phyloP scores from a whole-genome alignment of 2,113 vertebrate species.

The Sinocyclocheilus grahami region DNA sequence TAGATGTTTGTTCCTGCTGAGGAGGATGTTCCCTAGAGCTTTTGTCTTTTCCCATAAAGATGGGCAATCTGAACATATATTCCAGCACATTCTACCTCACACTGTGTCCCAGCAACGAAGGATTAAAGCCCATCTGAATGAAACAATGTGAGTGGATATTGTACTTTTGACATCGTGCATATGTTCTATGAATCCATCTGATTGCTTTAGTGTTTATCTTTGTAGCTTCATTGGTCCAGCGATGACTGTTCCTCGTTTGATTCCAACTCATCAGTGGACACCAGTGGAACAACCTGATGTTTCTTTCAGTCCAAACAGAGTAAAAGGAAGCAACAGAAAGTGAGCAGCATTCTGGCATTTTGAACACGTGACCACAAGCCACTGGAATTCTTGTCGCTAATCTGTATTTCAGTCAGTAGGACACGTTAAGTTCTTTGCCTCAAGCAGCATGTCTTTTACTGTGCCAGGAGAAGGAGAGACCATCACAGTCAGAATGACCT shows the following conservation, averaged over 20 bases:
- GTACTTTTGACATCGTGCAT: background rate
- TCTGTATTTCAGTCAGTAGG: background rate
- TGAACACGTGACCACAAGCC: background rate
- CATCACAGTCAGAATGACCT: constrained; percentile 66
- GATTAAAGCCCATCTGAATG: constrained; percentile 60
- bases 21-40: constrained; percentile 83
- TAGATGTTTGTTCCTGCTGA: constrained; percentile 71
- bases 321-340: constrained; percentile 31
- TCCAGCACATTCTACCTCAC: constrained; percentile 62
- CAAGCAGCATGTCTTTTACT: constrained; percentile 22
- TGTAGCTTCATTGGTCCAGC: constrained; percentile 52
- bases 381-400: background rate
- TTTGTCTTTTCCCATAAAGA: constrained; percentile 68
- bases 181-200: background rate
- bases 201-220: background rate
- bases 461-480: constrained; percentile 79
- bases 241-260: constrained; percentile 21
- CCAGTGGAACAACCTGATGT: constrained; percentile 18
- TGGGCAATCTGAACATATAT: constrained; percentile 61
- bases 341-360: constrained; percentile 21
- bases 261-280: constrained; percentile 65
- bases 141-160: constrained; percentile 72
- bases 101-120: constrained; percentile 67
- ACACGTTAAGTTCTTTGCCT: background rate
- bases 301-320: background rate